Evolutionary conservation across 1,140 invertebrate species (phyloP), one percentile per base, ranked within the genome.

Genomic region (Wiebesia pumilae): DNA sequence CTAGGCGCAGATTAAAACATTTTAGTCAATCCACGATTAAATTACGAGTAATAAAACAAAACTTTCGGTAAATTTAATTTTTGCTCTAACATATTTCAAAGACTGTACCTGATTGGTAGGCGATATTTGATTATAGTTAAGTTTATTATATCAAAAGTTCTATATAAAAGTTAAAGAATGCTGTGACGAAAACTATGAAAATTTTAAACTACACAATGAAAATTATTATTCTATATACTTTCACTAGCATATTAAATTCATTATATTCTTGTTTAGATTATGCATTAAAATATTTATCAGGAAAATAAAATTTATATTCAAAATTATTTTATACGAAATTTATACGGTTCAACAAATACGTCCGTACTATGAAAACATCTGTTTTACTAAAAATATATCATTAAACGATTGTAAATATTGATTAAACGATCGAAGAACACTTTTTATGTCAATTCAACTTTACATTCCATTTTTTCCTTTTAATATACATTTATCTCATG

Each of bases 131-230:
- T 1, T 65, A 30, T 65, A 4, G 27, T 21, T 69, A 79, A 38
- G 27, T 16, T 78, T 71, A 14, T 69, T 27, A 58, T 81, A 85
- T 85, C 84, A 85, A 85, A 85, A 81, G 62, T 85, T 30, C 9
- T 16, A 30, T 12, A 47, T 47, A 85, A 85, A 86, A 86, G 27
- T 71, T 75, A 67, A 85, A 33, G 24, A 84, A 84, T 77, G 12
- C 3, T 33, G 7, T 0, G 75, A 69, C 75, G 47, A 80, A 62
- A 79, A 33, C 33, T 85, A 78, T 80, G n/a, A 69, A 79, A 85
- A 51, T 58, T 81, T 85, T 81, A 71, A 33, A 78, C 73, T 78
- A 47, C 54, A 43, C 27, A 62, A 40, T 65, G 65, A 24, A 84
- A 84, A 84, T 43, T 67, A 10, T 27, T 78, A 47, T 40, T 7